Conservation (phyloP, 2,888 invertebrate genomes). For the Sympetrum striolatum region DNA sequence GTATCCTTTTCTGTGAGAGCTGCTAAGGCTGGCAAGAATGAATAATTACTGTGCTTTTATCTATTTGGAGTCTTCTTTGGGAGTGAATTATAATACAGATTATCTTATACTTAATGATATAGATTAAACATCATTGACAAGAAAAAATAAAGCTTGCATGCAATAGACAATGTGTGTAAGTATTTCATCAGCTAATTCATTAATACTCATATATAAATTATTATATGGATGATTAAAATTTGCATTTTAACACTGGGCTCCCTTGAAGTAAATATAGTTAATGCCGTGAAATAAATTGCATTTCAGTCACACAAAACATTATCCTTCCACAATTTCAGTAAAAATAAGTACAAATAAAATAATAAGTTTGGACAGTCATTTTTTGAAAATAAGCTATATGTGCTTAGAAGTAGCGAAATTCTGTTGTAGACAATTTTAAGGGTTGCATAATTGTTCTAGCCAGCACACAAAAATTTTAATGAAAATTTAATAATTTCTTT, state of each 20-base stretch:
- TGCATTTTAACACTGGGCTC: not conserved
- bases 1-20: not conserved
- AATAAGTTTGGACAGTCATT: not conserved
- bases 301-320: constrained; percentile 17
- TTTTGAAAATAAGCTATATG: not conserved
- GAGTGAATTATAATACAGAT: not conserved
- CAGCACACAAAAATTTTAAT: constrained; percentile 13
- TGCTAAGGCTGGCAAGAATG: not conserved
- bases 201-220: not conserved
- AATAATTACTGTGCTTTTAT: not conserved
- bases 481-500: not conserved
- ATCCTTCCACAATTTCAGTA: not conserved
- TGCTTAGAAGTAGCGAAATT: not conserved
- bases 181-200: not conserved
- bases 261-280: constrained; percentile 1
- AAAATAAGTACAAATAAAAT: constrained; percentile 28
- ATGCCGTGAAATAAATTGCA: constrained; percentile 10
- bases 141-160: not conserved
- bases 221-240: not conserved
- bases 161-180: not conserved
- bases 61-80: not conserved
- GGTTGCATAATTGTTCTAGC: not conserved
- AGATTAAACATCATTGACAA: not conserved
- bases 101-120: not conserved
- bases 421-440: not conserved